phyloP scores from a whole-genome alignment of 2,888 invertebrate genomes.

The Syritta pipiens region DNA sequence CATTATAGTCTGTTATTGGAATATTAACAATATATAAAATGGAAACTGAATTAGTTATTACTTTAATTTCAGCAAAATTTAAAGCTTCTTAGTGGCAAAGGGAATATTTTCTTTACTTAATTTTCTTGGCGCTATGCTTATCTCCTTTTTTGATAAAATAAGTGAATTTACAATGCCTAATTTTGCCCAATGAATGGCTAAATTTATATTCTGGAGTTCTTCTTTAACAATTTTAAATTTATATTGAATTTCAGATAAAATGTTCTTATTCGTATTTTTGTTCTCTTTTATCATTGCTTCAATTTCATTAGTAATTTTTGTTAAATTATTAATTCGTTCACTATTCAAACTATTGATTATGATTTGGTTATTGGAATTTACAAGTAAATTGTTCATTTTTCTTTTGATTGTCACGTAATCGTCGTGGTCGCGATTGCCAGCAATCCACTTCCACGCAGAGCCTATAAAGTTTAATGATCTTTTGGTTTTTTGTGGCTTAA shows the following conservation, averaged over 20 bases:
- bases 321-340: conserved; percentile 22
- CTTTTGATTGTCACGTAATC: conserved; percentile 22
- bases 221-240: conserved; percentile 13
- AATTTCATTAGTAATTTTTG: conserved; percentile 23
- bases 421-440: conserved; percentile 9
- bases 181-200: conserved; percentile 12
- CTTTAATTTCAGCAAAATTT: conserved; percentile 44
- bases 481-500: conserved; percentile 1
- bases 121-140: conserved; percentile 6
- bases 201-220: neutral
- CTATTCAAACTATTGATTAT: conserved; percentile 15
- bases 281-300: neutral
- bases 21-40: conserved; percentile 46
- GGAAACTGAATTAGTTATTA: conserved; percentile 16
- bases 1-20: conserved; percentile 22
- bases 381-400: conserved; percentile 18
- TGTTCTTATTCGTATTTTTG: neutral
- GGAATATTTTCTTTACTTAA: conserved; percentile 39
- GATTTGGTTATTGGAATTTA: conserved; percentile 11
- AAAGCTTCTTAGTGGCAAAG: conserved; percentile 40
- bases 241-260: conserved; percentile 2
- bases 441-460: neutral
- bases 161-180: conserved; percentile 8
- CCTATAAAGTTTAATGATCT: neutral
- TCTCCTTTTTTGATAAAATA: conserved; percentile 27